phyloP scores from a whole-genome alignment of 1,140 invertebrate genomes.

The Bombus haemorrhoidalis region DNA sequence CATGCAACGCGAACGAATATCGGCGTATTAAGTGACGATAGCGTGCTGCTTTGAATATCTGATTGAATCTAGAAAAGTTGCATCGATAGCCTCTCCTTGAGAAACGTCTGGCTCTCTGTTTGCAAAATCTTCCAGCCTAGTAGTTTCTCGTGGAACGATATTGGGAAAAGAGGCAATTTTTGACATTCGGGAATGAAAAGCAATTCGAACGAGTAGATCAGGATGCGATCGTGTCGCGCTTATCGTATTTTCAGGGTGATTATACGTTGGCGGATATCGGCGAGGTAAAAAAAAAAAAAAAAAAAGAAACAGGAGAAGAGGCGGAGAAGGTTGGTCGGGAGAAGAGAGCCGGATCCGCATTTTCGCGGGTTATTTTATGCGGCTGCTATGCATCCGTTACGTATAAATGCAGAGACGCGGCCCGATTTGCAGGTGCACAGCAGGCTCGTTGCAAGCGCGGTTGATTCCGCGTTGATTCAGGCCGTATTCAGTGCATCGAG shows the following conservation, averaged over 20 bases:
- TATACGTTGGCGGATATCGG: conserved; percentile 41
- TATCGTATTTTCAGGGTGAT: conserved; percentile 60
- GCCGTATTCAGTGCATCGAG: conserved; percentile 79
- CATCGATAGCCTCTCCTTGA: not conserved
- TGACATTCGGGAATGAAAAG: no score
- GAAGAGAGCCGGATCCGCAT: not conserved
- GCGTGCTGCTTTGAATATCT: not conserved
- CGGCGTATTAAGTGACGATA: not conserved
- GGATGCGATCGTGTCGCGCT: conserved; percentile 17
- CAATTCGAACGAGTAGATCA: no score
- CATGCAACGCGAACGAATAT: not conserved
- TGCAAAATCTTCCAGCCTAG: no score
- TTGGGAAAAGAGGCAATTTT: not conserved
- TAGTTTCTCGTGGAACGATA: not conserved
- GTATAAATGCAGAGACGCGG: conserved; percentile 59
- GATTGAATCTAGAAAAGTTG: not conserved
- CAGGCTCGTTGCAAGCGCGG: conserved; percentile 45
- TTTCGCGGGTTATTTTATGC: conserved; percentile 54
- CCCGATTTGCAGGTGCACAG: conserved; percentile 56
- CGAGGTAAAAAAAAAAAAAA: conserved; percentile 14
- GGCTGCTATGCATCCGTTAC: conserved; percentile 50
- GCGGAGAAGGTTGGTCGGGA: not conserved
- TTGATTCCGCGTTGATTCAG: conserved; percentile 75
- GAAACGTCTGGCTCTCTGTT: not conserved
- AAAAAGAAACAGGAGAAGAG: conserved; percentile 27